Evolutionary conservation across 2,797 vertebrate genomes (phyloP).

Genomic region (Gymnothorax javanicus): DNA sequence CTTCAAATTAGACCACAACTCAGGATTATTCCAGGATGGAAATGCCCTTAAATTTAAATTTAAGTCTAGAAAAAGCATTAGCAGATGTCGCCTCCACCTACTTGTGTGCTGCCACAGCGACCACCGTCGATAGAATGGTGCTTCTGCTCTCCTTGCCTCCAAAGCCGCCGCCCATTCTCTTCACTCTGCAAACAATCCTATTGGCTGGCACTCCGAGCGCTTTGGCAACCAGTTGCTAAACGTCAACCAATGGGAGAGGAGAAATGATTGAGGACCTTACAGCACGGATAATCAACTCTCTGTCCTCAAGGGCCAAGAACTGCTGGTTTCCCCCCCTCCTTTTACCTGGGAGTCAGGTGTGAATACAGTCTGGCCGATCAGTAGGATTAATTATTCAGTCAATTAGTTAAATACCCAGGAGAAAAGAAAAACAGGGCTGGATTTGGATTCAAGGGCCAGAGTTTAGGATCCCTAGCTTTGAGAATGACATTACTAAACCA

Average conservation of each 20-base stretch:
- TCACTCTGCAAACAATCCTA: conserved; percentile 84
- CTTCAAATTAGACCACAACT: neutral
- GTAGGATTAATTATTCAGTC: too few relatives aligned
- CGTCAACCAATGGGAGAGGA: neutral
- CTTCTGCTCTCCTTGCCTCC: conserved; percentile 90
- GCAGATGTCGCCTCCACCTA: conserved; percentile 60
- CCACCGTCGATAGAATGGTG: conserved; percentile 78
- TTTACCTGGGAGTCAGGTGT: too few relatives aligned
- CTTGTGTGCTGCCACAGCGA: conserved; percentile 87
- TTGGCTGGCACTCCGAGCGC: conserved; percentile 84
- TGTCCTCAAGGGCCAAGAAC: too few relatives aligned
- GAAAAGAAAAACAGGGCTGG: too few relatives aligned
- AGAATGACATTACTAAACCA: too few relatives aligned
- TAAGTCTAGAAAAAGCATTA: neutral
- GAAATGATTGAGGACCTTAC: neutral
- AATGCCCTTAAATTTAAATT: neutral
- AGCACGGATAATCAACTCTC: neutral
- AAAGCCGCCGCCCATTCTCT: conserved; percentile 94
- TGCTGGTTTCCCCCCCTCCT: too few relatives aligned
- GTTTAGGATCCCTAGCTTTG: too few relatives aligned
- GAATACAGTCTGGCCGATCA: too few relatives aligned
- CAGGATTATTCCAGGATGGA: neutral
- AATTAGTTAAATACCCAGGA: too few relatives aligned
- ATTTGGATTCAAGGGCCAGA: too few relatives aligned
- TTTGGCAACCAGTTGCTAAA: conserved; percentile 74